These are phyloP conservation scores for Eupeodes corollae DNA, from an alignment of 1,140 invertebrate genomes.

Conservation along the genomic window DNA sequence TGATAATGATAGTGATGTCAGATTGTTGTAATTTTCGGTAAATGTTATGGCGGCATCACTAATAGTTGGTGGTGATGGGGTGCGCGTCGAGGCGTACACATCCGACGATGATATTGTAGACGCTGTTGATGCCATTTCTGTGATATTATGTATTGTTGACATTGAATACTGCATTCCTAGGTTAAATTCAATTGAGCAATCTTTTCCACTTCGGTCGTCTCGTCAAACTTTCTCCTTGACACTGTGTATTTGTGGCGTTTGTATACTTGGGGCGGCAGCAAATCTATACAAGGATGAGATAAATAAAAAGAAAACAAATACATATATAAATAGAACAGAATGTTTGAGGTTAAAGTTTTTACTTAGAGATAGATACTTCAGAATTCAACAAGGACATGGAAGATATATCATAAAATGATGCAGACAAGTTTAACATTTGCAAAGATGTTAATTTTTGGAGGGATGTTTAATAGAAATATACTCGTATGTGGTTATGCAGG, in stretches of 20 bases:
- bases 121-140: constrained; percentile 4
- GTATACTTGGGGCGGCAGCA: constrained; percentile 17
- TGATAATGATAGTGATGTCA: constrained; percentile 31
- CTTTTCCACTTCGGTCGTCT: constrained; percentile 36
- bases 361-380: no score
- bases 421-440: no score
- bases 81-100: not conserved
- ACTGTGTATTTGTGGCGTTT: constrained; percentile 29
- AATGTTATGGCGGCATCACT: constrained; percentile 1
- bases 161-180: constrained; percentile 8
- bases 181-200: constrained; percentile 37
- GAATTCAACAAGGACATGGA: no score
- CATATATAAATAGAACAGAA: no score
- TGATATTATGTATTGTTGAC: constrained; percentile 1
- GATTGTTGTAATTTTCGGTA: constrained; percentile 19
- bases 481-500: no score
- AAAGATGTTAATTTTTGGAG: no score
- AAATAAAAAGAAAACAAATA: no score
- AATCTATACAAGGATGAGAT: not conserved
- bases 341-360: no score
- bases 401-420: no score
- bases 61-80: not conserved
- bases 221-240: constrained; percentile 36
- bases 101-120: not conserved
- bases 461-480: no score